Percentiles rank a stretch among this genome's conserved stretches.
These are phyloP conservation scores for Epiblema foenella DNA, from an alignment of 2,888 invertebrate species.

Conservation along the genomic window DNA sequence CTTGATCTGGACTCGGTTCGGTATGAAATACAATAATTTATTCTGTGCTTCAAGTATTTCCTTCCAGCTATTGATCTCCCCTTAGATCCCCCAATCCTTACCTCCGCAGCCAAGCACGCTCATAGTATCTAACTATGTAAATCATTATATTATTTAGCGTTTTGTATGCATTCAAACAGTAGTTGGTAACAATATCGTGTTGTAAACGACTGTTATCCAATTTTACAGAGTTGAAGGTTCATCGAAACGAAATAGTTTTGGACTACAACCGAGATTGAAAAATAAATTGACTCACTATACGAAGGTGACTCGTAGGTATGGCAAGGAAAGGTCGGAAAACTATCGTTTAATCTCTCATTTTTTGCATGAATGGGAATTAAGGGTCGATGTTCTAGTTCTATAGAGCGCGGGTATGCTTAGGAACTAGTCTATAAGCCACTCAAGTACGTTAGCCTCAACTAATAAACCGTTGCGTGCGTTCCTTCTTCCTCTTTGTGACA, in stretches of 20 bases:
- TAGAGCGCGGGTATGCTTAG: constrained; percentile 15
- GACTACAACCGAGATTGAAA: constrained; percentile 35
- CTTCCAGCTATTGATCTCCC: too few species aligned
- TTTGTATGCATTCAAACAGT: not conserved
- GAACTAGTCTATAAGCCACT: constrained; percentile 34
- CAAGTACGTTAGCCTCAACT: constrained; percentile 6
- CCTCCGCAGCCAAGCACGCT: too few species aligned
- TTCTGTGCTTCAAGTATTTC: too few species aligned
- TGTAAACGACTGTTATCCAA: constrained; percentile 8
- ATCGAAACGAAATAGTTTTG: constrained; percentile 39
- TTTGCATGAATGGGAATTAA: constrained; percentile 34
- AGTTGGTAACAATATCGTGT: not conserved
- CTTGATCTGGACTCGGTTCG: too few species aligned
- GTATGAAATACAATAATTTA: too few species aligned
- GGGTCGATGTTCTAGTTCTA: constrained; percentile 16
- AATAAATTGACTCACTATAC: constrained; percentile 38
- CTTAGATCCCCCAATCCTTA: too few species aligned
- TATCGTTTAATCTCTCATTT: constrained; percentile 25
- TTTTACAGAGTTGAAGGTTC: constrained; percentile 18
- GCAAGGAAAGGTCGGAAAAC: constrained; percentile 28
- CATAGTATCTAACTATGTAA: too few species aligned
- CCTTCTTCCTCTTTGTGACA: constrained; percentile 37
- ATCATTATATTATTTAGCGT: too few species aligned
- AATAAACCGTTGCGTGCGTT: constrained; percentile 50
- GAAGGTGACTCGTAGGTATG: constrained; percentile 14